Evolutionary conservation across 2,113 vertebrate genomes (phyloP).

Genomic region (Salvelinus fontinalis): DNA sequence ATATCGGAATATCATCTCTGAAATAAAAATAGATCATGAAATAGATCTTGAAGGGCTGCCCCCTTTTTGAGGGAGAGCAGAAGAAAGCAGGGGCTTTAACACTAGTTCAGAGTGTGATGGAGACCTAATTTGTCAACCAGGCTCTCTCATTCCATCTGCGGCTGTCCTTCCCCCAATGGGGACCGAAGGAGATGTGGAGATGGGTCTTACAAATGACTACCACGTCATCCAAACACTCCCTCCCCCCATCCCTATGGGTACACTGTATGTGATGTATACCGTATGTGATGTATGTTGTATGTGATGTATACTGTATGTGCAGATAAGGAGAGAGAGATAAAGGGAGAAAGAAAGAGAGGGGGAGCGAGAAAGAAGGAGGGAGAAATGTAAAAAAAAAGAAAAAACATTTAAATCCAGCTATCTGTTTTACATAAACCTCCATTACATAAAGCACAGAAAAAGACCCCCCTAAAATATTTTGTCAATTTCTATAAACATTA

Average conservation of each 20-base stretch:
- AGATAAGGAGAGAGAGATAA: neutral
- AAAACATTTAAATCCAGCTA: neutral
- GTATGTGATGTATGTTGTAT: neutral
- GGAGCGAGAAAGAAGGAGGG: neutral
- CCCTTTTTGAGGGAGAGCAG: constrained; percentile 62
- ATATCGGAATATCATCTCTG: constrained; percentile 72
- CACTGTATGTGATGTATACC: too few species aligned
- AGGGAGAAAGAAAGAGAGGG: neutral
- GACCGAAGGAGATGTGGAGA: constrained; percentile 13
- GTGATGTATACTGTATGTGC: neutral
- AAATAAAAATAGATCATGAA: constrained; percentile 78
- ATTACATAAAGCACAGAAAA: constrained; percentile 31
- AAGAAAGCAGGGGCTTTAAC: constrained; percentile 55
- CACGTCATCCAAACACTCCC: constrained; percentile 40
- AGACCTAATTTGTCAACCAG: constrained; percentile 67
- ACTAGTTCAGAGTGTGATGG: constrained; percentile 43
- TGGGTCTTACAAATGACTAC: constrained; percentile 58
- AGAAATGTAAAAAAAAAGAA: neutral
- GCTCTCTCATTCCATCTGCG: constrained; percentile 65
- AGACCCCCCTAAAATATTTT: constrained; percentile 58
- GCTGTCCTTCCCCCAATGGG: constrained; percentile 35
- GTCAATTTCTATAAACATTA: constrained; percentile 65
- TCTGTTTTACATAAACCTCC: constrained; percentile 23
- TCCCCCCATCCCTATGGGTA: neutral
- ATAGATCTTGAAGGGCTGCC: constrained; percentile 77